Base-by-base conservation (phyloP, 2,888 invertebrate genomes). In the Macrophya annulata region DNA sequence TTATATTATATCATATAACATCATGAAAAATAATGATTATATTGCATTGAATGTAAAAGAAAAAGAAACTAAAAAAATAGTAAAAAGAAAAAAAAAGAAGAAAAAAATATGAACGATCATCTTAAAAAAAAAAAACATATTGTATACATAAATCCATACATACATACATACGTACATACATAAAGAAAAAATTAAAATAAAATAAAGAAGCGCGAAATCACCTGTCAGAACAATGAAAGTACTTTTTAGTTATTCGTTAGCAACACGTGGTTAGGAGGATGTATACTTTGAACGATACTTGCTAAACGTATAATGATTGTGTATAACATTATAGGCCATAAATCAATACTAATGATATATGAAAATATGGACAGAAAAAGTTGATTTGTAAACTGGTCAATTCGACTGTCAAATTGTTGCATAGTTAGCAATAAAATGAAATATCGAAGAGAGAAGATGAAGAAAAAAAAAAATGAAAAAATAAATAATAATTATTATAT, bases 201-300 rank as follows among this genome's bases (percentile, higher is more conserved):
- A 43, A 74, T 43, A 62, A 62, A 62, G 21, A n/a, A 90, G 91
- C 86, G 90, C 90, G 90, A 91, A 31, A 51, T 91, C 87, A 91
- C 90, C 89, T 90, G 91, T 91, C 92, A 90, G 90, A 89, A 91
- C 90, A 89, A 92, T 93, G 92, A 93, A 93, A 93, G 92, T 93
- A 93, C 92, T 91, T 85, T 89, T 93, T 91, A 91, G 89, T 93
- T 92, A 92, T 90, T 89, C 89, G 91, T 93, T 92, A 21, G 91
- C 90, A 74, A 74, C 90, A 91, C 90, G 91, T 90, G 91, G 88
- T 91, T 90, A 89, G 91, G 91, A 92, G 90, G 81, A 81, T 81
- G 89, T 90, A 91, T 90, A 91, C 90, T 90, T 91, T 87, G 90
- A 92, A 88, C 90, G 89, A 89, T 88, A 91, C 89, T 90, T 91